Evolutionary conservation across 2,888 invertebrate genomes (phyloP).

Genomic region (Drosophila pseudotalamancana): DNA sequence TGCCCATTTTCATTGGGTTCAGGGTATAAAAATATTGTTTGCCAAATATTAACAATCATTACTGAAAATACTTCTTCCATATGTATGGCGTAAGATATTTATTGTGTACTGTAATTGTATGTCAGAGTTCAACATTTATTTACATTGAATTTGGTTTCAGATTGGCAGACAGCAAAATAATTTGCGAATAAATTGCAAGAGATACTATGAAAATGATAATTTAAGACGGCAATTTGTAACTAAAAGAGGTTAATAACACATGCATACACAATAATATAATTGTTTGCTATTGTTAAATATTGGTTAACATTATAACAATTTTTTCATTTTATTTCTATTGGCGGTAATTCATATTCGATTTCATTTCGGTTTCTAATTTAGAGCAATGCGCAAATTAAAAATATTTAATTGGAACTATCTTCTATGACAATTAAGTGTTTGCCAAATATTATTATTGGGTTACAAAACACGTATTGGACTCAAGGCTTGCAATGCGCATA

Average conservation of each 20-base stretch:
- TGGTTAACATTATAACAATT: neutral
- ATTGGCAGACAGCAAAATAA: conserved; percentile 15
- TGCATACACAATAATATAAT: neutral
- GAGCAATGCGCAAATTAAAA: conserved; percentile 21
- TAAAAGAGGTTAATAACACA: conserved; percentile 14
- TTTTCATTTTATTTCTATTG: neutral
- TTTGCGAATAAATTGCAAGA: conserved; percentile 1
- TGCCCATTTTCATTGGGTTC: too few relatives aligned
- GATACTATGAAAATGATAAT: conserved; percentile 14
- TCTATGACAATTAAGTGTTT: conserved; percentile 21
- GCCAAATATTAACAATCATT: conserved; percentile 18
- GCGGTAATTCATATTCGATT: neutral
- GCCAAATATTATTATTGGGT: conserved; percentile 32
- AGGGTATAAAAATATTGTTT: conserved; percentile 27
- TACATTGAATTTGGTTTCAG: conserved; percentile 40
- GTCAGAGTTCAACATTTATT: conserved; percentile 62
- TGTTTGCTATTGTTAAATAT: neutral
- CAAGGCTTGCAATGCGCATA: conserved; percentile 24
- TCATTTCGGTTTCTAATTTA: conserved; percentile 9
- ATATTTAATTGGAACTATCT: conserved; percentile 11
- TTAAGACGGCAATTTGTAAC: conserved; percentile 13
- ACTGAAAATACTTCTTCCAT: neutral
- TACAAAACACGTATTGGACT: conserved; percentile 28
- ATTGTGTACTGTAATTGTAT: conserved; percentile 49
- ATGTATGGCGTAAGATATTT: neutral